A percentile compares a stretch with the other conserved stretches of the same genome.
Conservation (phyloP, 2,113 vertebrate genomes). For the Corvus hawaiiensis region DNA sequence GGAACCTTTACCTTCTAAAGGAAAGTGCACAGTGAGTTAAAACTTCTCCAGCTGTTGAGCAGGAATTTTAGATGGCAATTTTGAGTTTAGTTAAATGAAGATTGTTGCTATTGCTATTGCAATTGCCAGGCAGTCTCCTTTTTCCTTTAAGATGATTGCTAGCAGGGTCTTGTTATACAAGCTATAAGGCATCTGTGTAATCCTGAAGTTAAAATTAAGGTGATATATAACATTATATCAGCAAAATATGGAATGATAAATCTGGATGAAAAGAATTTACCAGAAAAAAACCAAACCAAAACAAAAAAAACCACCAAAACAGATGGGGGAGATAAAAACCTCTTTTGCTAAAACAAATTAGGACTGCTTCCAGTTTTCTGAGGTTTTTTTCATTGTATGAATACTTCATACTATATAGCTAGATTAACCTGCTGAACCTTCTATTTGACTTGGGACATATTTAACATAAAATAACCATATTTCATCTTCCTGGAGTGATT, state of each 20-base stretch:
- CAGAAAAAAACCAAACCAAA: not conserved
- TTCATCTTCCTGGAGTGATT: not conserved
- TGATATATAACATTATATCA: not conserved
- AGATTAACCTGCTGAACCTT: not conserved
- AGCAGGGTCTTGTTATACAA: constrained; percentile 22
- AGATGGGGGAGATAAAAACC: constrained; percentile 18
- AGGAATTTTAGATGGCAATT: constrained; percentile 15
- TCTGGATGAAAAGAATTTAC: not conserved
- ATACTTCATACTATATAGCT: not conserved
- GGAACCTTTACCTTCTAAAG: not conserved
- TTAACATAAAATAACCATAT: not conserved
- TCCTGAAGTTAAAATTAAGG: constrained; percentile 9
- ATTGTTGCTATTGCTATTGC: not conserved
- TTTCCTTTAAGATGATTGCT: not conserved
- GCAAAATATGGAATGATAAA: constrained; percentile 1
- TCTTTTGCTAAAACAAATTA: constrained; percentile 18
- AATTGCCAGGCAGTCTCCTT: not conserved
- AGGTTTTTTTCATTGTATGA: not conserved
- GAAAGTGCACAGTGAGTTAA: not conserved
- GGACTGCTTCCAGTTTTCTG: not conserved
- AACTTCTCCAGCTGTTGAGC: constrained; percentile 8
- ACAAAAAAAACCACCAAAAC: not conserved
- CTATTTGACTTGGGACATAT: too few species aligned
- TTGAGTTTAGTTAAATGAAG: not conserved
- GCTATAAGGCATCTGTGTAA: constrained; percentile 1